Evolutionary conservation across 2,888 invertebrate species (phyloP), one percentile per base, ranked within the genome.

Genomic region (Lepidochitona cinerea): DNA sequence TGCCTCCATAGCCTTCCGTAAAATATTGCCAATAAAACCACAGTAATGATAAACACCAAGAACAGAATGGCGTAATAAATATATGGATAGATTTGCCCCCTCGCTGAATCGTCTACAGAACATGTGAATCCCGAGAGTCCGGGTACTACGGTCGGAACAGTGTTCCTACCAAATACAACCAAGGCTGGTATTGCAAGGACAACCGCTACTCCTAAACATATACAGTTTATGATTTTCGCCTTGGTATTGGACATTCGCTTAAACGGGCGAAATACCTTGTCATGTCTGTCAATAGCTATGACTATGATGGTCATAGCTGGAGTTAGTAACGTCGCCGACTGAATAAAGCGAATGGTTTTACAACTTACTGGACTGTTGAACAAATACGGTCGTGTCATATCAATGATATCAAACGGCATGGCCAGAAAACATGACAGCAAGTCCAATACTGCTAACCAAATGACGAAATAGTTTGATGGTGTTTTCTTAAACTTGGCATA

Each of bases 41-140:
- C 76, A 49, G 85, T 85, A 29, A 81, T 78, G 52, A 85, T 75
- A 72, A 86, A 87, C 26, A 87, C 75, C 0, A 84, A 73, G 71
- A 86, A 85, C 3, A 87, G 81, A 72, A 85, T 82, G 1, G 83
- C 84, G 79, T 85, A 86, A 74, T 87, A 87, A 59, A 86, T 68
- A 52, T 82, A 84, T 6, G 87, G 86, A 69, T 83, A 87, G 59
- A 83, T 75, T 14, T 85, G 85, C 2, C 81, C 79, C 26, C 79
- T 75, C 73, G 85, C 78, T 3, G 83, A 83, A 72, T 87, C 87
- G 49, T 84, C 85, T 0, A 86, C 86, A 9, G 87, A 85, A 69
- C 87, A 87, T 75, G 86, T 86, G 0, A 83, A 18, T 2, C 83
- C 85, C 7, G 75, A 54, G 7, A 85, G 73, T 12, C 79, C 80